A percentile compares a stretch with the other conserved stretches of the same genome.
These are phyloP conservation scores for Archocentrus centrarchus DNA, from an alignment of 2,113 vertebrate genomes.

Conservation along the genomic window DNA sequence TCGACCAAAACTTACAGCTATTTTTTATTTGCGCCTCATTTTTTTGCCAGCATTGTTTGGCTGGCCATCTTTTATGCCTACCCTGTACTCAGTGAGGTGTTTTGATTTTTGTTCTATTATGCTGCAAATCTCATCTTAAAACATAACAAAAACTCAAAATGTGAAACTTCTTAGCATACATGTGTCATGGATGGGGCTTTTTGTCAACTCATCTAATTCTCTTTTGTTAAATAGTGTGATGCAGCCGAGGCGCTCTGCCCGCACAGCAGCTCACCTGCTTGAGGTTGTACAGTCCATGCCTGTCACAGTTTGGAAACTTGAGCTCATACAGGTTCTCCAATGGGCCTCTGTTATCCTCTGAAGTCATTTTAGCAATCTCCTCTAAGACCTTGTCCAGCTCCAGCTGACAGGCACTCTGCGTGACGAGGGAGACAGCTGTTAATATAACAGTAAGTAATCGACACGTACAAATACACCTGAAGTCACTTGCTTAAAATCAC, in stretches of 20 bases:
- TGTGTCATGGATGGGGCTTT: neutral
- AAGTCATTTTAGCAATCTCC: conserved; percentile 90
- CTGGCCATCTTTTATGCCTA: neutral
- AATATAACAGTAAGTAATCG: neutral
- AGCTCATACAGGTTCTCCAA: conserved; percentile 93
- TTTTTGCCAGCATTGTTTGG: neutral
- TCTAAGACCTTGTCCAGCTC: conserved; percentile 92
- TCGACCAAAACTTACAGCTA: neutral
- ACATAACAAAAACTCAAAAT: neutral
- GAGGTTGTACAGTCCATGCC: conserved; percentile 90
- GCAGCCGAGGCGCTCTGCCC: neutral
- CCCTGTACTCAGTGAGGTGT: neutral
- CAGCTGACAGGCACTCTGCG: conserved; percentile 90
- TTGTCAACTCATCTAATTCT: neutral
- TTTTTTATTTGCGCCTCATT: neutral
- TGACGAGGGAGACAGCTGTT: neutral
- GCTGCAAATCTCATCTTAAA: neutral
- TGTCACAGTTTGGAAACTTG: conserved; percentile 98
- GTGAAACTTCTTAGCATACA: neutral
- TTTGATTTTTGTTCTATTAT: neutral
- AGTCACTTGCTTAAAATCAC: neutral
- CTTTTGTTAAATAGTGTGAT: neutral
- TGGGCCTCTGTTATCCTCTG: conserved; percentile 90
- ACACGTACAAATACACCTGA: neutral
- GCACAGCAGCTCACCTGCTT: conserved; percentile 87